phyloP scores from a whole-genome alignment of 2,113 vertebrate genomes.

The Australoheros scitulus region DNA sequence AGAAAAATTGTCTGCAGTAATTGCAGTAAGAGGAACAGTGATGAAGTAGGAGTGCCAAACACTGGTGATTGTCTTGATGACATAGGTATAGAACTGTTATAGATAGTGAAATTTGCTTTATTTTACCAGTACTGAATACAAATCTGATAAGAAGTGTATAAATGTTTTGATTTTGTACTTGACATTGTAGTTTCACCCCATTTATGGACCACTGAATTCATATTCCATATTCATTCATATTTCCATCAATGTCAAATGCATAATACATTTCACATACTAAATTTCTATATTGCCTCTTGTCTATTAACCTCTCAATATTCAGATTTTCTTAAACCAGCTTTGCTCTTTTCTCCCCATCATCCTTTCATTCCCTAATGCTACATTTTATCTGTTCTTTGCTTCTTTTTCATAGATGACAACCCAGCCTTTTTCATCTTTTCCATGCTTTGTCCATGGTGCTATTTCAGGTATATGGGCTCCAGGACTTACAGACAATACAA shows the following conservation, averaged over 20 bases:
- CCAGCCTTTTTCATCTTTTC: not conserved
- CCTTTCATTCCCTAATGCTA: not conserved
- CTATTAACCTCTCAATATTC: slow-evolving; percentile 7
- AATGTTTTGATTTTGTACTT: not conserved
- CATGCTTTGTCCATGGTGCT: not conserved
- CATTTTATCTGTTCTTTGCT: not conserved
- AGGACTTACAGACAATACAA: not conserved
- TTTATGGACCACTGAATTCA: not conserved
- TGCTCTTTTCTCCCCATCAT: not conserved
- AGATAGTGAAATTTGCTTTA: not conserved
- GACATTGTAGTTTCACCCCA: slow-evolving; percentile 1
- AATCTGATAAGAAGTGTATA: not conserved
- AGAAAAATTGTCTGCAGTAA: slow-evolving; percentile 1
- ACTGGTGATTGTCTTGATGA: not conserved
- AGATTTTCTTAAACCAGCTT: slow-evolving; percentile 3
- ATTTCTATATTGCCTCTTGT: slow-evolving; percentile 8
- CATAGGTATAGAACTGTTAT: not conserved
- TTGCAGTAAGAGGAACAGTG: not conserved
- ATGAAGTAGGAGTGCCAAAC: not conserved
- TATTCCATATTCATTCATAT: not conserved
- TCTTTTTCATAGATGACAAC: not conserved
- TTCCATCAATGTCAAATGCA: slow-evolving; percentile 18
- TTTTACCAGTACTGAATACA: not conserved
- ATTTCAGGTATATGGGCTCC: not conserved
- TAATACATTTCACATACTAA: slow-evolving; percentile 18